Base-by-base conservation (phyloP, 1,140 invertebrate species). In the Drosophila cardini region DNA sequence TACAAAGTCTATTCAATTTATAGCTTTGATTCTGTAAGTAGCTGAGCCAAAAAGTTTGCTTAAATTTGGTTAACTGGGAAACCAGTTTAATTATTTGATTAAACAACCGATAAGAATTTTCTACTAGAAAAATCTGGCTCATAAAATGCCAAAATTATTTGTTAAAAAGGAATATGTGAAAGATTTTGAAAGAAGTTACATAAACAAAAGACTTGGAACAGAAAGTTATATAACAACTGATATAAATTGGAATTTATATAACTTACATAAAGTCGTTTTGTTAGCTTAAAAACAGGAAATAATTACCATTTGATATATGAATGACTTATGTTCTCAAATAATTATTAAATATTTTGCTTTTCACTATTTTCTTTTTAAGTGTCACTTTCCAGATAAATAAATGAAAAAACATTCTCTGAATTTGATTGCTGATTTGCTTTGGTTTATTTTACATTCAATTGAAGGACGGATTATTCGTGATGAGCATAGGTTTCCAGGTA, bases 401-500 rank as follows among this genome's bases (percentile, higher is more conserved):
- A n/a, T n/a, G n/a, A n/a, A n/a, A 26, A 26, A 26, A 26, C 21
- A 26, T 26, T 26, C 21, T 26, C 21, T 26, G 21, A 26, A 26
- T 26, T 26, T 5, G 21, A 26, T 26, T 26, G 21, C 21, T 26
- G 21, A 26, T 26, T 26, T 26, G 21, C 5, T 26, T 26, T 4
- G 21, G 21, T 26, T 26, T 26, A 26, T 26, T 26, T 26, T 5
- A 26, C 5, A 26, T 26, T 26, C 5, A 4, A 5, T 26, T 26
- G 21, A 26, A 3, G 21, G 21, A 26, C 21, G 5, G 21, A 4
- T 26, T 26, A 26, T 5, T 26, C 21, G 21, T 26, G 21, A 5
- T 3, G 4, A 26, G 4, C 21, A 71, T 92, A 89, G 5, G 57
- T 83, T 34, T 92, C 92, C 69, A 94, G 91, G 80, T 93, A 94